Conservation (phyloP, 1,140 invertebrate genomes). For the Manduca sexta region DNA sequence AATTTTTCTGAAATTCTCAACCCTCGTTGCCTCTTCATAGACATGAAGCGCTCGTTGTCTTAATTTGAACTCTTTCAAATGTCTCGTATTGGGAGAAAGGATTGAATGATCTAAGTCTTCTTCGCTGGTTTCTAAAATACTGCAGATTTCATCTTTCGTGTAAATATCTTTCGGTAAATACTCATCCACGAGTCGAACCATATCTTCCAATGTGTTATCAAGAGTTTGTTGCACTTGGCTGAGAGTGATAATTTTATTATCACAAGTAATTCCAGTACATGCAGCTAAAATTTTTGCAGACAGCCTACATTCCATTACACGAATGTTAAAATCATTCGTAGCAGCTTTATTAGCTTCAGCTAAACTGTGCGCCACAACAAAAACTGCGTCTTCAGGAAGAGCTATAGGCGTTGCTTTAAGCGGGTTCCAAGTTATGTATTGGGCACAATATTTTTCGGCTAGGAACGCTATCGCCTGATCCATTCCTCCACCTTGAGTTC, state of each 20-base stretch:
- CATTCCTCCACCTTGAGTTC: constrained; percentile 98
- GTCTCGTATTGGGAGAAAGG: constrained; percentile 80
- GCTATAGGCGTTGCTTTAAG: constrained; percentile 83
- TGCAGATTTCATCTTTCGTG: constrained; percentile 82
- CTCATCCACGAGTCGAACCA: constrained; percentile 78
- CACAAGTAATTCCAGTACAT: constrained; percentile 51
- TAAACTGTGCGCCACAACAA: constrained; percentile 95
- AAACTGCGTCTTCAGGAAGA: constrained; percentile 87
- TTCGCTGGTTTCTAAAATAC: constrained; percentile 77
- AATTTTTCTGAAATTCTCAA: constrained; percentile 81
- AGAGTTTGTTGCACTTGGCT: constrained; percentile 82
- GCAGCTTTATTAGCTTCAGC: constrained; percentile 95
- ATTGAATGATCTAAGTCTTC: constrained; percentile 79
- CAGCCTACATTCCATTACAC: constrained; percentile 95
- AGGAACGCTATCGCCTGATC: constrained; percentile 99
- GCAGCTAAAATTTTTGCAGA: constrained; percentile 88
- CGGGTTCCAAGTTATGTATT: constrained; percentile 96
- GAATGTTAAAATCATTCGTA: constrained; percentile 90
- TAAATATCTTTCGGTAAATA: constrained; percentile 83
- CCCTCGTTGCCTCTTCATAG: constrained; percentile 87
- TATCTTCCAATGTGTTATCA: constrained; percentile 77
- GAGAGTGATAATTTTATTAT: constrained; percentile 68
- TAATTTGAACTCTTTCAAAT: constrained; percentile 85
- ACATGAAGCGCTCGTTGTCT: constrained; percentile 92
- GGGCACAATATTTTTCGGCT: constrained; percentile 88